These are phyloP conservation scores for Hydrozoanthus tunicans DNA, from an alignment of 64 coral and sea anemone genomes.

Conservation along the genomic window DNA sequence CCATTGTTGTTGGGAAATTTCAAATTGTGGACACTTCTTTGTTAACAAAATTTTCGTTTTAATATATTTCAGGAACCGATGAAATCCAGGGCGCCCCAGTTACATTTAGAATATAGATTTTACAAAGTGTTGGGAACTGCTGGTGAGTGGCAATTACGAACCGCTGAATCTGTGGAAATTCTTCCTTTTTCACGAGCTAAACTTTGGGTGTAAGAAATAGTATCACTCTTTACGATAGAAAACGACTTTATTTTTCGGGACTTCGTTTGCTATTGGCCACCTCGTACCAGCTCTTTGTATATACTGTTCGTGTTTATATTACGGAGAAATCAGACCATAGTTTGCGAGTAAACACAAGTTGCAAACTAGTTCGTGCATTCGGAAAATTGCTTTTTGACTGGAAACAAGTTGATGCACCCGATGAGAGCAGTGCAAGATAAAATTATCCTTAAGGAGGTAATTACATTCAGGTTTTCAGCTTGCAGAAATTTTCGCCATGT, in stretches of 20 bases:
- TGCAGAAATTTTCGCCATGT: not conserved
- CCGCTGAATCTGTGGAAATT: not conserved
- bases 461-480: not conserved
- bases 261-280: not conserved
- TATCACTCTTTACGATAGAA: not conserved
- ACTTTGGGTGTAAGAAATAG: not conserved
- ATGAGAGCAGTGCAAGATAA: too few species aligned
- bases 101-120: constrained; percentile 98
- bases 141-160: constrained; percentile 60
- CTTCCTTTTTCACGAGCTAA: not conserved
- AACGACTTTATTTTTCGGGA: not conserved
- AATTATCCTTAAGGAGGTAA: not conserved
- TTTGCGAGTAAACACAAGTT: not conserved
- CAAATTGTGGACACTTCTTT: not conserved
- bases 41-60: not conserved
- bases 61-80: constrained; percentile 83
- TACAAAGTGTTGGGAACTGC: constrained; percentile 95
- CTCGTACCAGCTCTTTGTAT: not conserved
- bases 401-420: not conserved
- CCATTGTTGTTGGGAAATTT: not conserved
- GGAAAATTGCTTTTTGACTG: not conserved
- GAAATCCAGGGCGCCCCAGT: constrained; percentile 96
- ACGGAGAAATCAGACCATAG: not conserved
- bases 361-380: not conserved
- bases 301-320: constrained; percentile 15